These are phyloP conservation scores for Rhipidura dahli DNA, from an alignment of 2,113 vertebrate species.

Conservation along the genomic window DNA sequence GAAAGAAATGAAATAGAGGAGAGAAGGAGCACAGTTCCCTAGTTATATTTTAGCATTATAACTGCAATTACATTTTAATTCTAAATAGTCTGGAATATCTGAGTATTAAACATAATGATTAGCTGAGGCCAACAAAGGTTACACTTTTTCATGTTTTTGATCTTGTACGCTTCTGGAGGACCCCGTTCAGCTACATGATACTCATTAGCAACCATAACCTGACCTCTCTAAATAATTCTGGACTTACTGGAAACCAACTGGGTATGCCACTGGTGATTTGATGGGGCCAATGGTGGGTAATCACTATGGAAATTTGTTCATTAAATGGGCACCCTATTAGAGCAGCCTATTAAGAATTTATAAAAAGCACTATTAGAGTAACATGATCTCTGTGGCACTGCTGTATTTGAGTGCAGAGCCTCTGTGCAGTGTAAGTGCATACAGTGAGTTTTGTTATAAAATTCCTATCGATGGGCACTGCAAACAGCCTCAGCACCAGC, in stretches of 20 bases:
- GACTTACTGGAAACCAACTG: background rate
- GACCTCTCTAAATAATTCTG: background rate
- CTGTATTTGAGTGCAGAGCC: background rate
- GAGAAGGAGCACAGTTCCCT: background rate
- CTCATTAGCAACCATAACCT: background rate
- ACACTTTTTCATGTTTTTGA: background rate
- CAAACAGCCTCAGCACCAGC: background rate
- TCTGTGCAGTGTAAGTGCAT: background rate
- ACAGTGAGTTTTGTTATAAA: background rate
- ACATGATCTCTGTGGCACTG: rapidly evolving
- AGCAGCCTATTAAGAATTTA: background rate
- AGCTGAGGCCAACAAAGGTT: background rate
- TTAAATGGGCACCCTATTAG: background rate
- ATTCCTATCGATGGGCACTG: background rate
- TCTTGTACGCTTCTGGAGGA: rapidly evolving
- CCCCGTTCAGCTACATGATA: background rate
- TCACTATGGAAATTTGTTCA: background rate
- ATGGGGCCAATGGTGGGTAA: background rate
- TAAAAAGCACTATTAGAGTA: background rate
- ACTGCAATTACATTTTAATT: background rate
- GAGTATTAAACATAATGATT: background rate
- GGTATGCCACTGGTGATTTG: background rate
- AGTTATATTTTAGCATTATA: background rate
- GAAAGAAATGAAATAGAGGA: background rate
- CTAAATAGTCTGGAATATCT: background rate